Evolutionary conservation across 1,140 invertebrate species (phyloP), one percentile per base, ranked within the genome.

Genomic region (Harlomillsia oculata): DNA sequence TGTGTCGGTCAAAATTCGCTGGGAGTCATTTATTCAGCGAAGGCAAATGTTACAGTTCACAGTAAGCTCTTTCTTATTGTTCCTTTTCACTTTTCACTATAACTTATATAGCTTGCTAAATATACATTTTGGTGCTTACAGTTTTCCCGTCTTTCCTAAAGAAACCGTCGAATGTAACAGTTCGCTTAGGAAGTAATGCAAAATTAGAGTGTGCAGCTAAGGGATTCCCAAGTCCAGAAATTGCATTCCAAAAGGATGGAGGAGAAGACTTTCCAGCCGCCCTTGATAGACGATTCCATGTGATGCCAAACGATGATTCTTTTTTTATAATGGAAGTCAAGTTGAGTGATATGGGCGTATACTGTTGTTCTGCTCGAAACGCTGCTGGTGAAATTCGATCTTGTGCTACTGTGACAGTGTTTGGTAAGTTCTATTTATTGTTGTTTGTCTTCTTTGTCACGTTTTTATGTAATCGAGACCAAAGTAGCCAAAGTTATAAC

Each of bases 181-280:
- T 90, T 1, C 82, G 82, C 69, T 83, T 86, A 18, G 89, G 90
- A 5, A 82, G 81, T 56, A 89, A 83, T n/a, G 91, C 88, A 1
- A 81, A 82, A 41, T 74, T 97, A 5, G 88, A 91, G 64, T 97
- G 94, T 78, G 85, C 88, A 2, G 92, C 92, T 13, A 79, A 78
- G 53, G 94, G 93, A 2, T 83, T 88, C 63, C 93, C 93, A 0
- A 72, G 76, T 25, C 93, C 93, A 30, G 82, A 90, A 71, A 90
- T 95, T 60, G 82, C 86, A 0, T 89, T 92, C 82, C 84, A 89
- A 67, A 96, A 97, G 72, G 91, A 95, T 75, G 88, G 86, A 14
- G 88, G 85, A 1, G 87, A 87, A 69, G 86, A 94, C 71, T 97
- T 98, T 71, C 92, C 92, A 9, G 93, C 94, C 8, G 93, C 93